These are phyloP conservation scores for Tiliacea citrago DNA, from an alignment of 2,888 invertebrate species.

Conservation along the genomic window DNA sequence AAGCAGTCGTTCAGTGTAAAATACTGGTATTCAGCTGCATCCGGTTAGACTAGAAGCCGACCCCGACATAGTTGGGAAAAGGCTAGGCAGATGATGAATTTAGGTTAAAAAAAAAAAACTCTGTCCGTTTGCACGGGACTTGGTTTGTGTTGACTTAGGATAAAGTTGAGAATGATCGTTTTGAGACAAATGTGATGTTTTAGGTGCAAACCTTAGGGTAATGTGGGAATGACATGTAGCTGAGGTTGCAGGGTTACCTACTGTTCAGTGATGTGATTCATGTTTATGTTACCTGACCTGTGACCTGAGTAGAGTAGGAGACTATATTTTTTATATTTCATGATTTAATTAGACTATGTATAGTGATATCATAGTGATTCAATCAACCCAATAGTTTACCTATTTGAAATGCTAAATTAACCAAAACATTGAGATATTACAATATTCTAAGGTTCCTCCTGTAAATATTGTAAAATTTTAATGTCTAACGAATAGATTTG, in stretches of 20 bases:
- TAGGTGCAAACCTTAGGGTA: background rate
- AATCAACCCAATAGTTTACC: background rate
- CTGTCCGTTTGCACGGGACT: background rate
- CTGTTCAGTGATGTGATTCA: background rate
- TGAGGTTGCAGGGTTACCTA: background rate
- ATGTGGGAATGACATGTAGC: background rate
- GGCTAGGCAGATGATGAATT: no score
- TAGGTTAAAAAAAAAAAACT: background rate
- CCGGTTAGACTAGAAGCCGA: no score
- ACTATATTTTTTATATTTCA: background rate
- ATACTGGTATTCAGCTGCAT: no score
- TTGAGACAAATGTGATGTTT: slow-evolving; percentile 10
- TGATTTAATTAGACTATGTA: background rate
- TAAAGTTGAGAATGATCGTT: background rate
- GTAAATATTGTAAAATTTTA: background rate
- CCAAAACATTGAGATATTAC: background rate
- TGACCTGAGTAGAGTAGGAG: background rate
- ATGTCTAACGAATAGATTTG: background rate
- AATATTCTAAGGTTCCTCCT: background rate
- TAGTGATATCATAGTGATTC: background rate
- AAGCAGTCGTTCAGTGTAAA: no score
- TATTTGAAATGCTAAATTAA: background rate
- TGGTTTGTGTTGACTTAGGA: slow-evolving; percentile 15
- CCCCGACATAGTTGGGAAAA: no score
- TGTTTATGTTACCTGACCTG: background rate